Evolutionary conservation across 2,113 vertebrate species (phyloP).

Genomic region (Microcebus ravelobensis): DNA sequence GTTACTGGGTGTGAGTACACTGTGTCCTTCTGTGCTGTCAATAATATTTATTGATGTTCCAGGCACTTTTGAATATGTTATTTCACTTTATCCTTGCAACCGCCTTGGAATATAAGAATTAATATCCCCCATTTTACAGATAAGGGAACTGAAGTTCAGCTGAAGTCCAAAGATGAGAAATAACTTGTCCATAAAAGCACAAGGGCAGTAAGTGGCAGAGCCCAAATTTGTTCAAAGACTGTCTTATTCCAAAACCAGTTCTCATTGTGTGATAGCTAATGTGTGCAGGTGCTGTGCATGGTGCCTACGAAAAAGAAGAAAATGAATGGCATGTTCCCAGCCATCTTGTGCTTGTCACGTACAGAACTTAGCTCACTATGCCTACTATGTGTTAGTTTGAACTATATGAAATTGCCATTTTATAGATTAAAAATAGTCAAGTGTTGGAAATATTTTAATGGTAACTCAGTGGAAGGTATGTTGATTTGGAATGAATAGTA

Average conservation of each 20-base stretch:
- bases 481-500: not conserved
- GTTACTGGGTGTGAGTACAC: not conserved
- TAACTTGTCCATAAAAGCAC: not conserved
- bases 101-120: not conserved
- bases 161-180: slow-evolving; percentile 30
- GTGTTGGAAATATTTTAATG: not conserved
- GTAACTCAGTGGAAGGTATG: not conserved
- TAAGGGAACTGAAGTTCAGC: not conserved
- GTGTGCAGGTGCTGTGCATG: not conserved
- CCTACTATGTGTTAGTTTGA: not conserved
- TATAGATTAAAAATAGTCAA: not conserved
- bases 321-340: not conserved
- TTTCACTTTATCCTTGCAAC: not conserved
- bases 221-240: not conserved
- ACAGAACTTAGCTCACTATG: not conserved
- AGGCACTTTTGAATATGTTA: not conserved
- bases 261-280: not conserved
- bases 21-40: not conserved
- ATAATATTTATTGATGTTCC: not conserved
- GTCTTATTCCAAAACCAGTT: not conserved
- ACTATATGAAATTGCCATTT: not conserved
- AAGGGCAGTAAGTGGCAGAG: not conserved
- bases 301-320: not conserved
- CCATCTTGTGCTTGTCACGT: not conserved
- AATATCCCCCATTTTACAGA: not conserved